Conservation (phyloP, 2,888 invertebrate species). For the Acrocera orbiculus region DNA sequence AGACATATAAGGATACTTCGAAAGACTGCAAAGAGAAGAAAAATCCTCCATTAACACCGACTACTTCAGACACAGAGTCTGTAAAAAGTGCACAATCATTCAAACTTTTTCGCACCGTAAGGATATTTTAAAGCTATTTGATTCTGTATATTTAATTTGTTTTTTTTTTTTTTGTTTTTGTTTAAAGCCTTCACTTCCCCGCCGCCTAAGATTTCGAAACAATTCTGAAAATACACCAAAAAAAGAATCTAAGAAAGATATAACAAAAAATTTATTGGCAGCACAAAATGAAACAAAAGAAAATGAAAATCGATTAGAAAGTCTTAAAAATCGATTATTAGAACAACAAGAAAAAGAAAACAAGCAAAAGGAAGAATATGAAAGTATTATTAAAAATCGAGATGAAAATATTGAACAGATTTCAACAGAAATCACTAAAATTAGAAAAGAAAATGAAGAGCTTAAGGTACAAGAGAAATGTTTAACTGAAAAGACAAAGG, state of each 20-base stretch:
- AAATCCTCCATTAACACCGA: constrained; percentile 12
- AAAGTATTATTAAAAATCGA: constrained; percentile 17
- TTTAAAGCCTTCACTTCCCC: constrained; percentile 24
- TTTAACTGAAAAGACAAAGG: constrained; percentile 14
- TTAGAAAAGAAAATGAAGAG: constrained; percentile 20
- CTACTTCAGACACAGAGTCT: constrained; percentile 10
- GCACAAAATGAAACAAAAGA: constrained; percentile 34
- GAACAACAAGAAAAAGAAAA: constrained; percentile 29
- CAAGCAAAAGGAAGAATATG: constrained; percentile 20
- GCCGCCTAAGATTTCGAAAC: constrained; percentile 26
- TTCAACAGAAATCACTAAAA: constrained; percentile 17
- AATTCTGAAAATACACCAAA: constrained; percentile 24
- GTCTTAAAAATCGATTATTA: constrained; percentile 34
- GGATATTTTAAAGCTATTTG: too few relatives aligned
- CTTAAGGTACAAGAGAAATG: constrained; percentile 18
- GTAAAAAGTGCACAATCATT: constrained; percentile 12
- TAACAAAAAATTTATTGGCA: constrained; percentile 28
- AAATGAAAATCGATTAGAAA: constrained; percentile 35
- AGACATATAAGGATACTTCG: constrained; percentile 23
- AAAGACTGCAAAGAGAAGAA: constrained; percentile 25
- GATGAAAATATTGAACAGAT: constrained; percentile 22
- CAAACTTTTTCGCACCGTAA: constrained; percentile 14
- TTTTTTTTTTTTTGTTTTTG: not conserved
- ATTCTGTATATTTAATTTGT: not conserved
- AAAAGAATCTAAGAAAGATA: constrained; percentile 28